phyloP scores from a whole-genome alignment of 2,113 vertebrate genomes.

The Nothoprocta pentlandii region DNA sequence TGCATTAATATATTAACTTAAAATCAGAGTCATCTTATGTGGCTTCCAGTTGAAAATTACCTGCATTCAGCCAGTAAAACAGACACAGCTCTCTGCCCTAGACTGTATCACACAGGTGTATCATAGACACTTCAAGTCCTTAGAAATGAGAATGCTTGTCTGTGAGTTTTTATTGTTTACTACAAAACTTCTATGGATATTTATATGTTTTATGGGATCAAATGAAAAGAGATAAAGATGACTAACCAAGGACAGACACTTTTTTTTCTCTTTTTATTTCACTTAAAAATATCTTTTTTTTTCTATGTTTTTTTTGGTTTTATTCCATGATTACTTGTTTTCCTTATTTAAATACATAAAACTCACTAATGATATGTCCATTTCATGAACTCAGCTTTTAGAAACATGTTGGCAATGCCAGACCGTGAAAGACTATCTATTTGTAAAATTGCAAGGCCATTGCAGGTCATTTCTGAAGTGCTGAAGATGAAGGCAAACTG shows the following conservation, averaged over 20 bases:
- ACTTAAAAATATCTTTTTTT: neutral
- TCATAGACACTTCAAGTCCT: neutral
- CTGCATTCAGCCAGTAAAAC: neutral
- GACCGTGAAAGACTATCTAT: neutral
- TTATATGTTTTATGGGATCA: neutral
- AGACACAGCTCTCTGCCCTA: neutral
- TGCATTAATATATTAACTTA: neutral
- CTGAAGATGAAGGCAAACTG: neutral
- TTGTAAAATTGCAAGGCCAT: neutral
- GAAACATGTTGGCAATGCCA: neutral
- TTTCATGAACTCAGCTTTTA: neutral
- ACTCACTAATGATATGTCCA: neutral
- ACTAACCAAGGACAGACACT: neutral
- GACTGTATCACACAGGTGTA: fast-evolving
- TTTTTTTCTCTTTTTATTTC: neutral
- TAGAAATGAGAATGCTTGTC: neutral
- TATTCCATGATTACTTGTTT: neutral
- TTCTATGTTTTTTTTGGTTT: neutral
- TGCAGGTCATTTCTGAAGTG: neutral
- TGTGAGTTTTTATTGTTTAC: too few relatives aligned
- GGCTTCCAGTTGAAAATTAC: neutral
- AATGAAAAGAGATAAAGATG: neutral
- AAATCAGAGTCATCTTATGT: neutral
- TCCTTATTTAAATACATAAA: neutral
- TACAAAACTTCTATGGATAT: neutral